Evolutionary conservation across 1,140 invertebrate genomes (phyloP).

Genomic region (Aphelinus certus): DNA sequence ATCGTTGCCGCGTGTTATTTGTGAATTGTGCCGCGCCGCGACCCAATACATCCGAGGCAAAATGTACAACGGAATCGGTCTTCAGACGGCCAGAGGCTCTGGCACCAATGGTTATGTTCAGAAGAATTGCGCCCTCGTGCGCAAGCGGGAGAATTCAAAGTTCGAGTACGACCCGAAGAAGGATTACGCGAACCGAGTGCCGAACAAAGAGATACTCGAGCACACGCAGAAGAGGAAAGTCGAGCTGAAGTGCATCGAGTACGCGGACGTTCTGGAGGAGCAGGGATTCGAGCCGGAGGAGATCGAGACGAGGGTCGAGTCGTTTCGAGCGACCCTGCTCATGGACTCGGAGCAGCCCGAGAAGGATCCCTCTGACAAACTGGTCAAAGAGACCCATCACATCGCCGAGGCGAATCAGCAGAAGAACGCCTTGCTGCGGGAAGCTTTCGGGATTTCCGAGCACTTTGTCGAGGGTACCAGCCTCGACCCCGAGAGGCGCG

Average conservation of each 20-base stretch:
- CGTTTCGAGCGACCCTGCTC: not conserved
- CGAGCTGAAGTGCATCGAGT: constrained; percentile 95
- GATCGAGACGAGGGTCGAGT: not conserved
- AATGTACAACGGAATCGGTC: constrained; percentile 98
- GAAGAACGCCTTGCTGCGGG: constrained; percentile 90
- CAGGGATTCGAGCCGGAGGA: constrained; percentile 75
- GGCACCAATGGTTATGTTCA: constrained; percentile 99
- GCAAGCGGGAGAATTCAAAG: constrained; percentile 84
- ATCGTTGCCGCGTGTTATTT: too few species aligned
- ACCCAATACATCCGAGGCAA: too few species aligned
- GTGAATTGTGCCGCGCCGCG: too few species aligned
- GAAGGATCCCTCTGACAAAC: too few species aligned
- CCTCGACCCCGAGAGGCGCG: constrained; percentile 85
- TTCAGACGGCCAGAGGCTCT: constrained; percentile 93
- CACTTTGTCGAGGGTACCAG: constrained; percentile 94
- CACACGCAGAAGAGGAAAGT: constrained; percentile 95
- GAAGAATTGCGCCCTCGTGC: constrained; percentile 89
- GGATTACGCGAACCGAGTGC: constrained; percentile 88
- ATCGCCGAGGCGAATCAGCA: too few species aligned
- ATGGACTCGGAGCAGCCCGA: too few species aligned
- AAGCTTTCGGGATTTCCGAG: constrained; percentile 94
- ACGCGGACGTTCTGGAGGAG: constrained; percentile 92
- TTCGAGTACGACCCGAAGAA: constrained; percentile 81
- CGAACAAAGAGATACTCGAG: constrained; percentile 94
- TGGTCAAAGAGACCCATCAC: too few species aligned